These are phyloP conservation scores for Acanthaster planci DNA, from an alignment of 35 echinoderm and acorn worm genomes.

Conservation along the genomic window DNA sequence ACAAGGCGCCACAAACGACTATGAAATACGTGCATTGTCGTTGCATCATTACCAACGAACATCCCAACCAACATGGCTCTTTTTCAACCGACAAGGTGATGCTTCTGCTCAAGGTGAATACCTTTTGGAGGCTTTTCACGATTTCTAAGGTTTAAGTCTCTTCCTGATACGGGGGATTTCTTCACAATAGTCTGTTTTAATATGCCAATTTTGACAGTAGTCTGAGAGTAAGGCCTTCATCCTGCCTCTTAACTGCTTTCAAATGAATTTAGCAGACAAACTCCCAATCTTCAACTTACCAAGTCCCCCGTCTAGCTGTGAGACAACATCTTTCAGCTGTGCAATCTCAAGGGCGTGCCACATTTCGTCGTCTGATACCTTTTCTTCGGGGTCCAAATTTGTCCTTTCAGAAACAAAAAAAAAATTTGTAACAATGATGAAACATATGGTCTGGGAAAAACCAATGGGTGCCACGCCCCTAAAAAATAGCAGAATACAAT, in stretches of 20 bases:
- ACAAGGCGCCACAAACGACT: no score
- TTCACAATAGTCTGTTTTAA: background rate
- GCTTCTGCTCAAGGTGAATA: background rate
- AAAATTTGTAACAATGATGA: no score
- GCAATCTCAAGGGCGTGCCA: slow-evolving; percentile 91
- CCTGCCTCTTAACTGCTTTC: background rate
- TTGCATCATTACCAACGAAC: no score
- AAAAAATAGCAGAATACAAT: no score
- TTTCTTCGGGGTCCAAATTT: slow-evolving; percentile 71
- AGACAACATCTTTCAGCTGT: slow-evolving; percentile 73
- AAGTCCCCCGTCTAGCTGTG: slow-evolving; percentile 47
- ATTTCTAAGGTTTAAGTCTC: no score
- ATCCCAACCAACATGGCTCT: no score
- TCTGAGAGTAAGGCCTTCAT: background rate
- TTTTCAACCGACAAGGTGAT: background rate
- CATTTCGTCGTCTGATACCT: slow-evolving; percentile 66
- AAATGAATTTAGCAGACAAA: background rate
- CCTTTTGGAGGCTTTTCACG: no score
- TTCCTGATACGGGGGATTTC: background rate
- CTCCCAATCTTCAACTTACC: slow-evolving; percentile 34
- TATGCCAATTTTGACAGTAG: background rate
- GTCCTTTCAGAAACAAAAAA: slow-evolving; percentile 5
- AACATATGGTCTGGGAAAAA: no score
- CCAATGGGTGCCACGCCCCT: no score
- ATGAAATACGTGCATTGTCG: no score